Conservation (phyloP, 1,140 invertebrate genomes). For the Drosophila tristis region DNA sequence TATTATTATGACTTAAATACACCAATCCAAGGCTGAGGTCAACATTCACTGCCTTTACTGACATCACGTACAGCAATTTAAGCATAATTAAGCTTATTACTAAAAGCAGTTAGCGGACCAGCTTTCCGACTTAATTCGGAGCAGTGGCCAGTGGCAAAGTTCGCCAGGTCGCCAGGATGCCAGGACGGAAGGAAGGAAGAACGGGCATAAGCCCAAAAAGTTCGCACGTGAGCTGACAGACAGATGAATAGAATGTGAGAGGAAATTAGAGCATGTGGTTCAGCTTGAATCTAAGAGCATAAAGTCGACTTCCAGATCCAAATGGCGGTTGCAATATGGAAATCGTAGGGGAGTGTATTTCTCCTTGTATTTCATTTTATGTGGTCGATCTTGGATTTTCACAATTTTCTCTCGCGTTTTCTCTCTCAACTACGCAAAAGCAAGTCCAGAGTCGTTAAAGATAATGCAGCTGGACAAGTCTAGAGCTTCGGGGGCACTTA, state of each 20-base stretch:
- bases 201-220: slow-evolving; percentile 28
- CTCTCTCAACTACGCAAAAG: slow-evolving; percentile 23
- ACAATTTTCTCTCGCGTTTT: too few species aligned
- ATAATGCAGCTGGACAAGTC: slow-evolving; percentile 12
- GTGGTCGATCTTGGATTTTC: slow-evolving; percentile 13
- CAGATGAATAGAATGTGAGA: not conserved
- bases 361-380: slow-evolving; percentile 60
- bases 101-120: slow-evolving; percentile 50
- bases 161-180: too few species aligned
- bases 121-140: slow-evolving; percentile 42
- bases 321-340: not conserved
- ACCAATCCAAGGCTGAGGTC: too few species aligned
- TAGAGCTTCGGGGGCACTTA: slow-evolving; percentile 4
- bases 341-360: slow-evolving; percentile 48
- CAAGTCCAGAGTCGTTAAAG: slow-evolving; percentile 7
- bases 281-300: too few species aligned
- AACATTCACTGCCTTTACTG: too few species aligned
- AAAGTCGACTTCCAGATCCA: too few species aligned
- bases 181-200: not conserved
- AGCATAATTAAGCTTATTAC: slow-evolving; percentile 59
- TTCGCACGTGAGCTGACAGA: slow-evolving; percentile 17
- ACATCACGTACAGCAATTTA: too few species aligned
- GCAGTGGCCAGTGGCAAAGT: slow-evolving; percentile 31
- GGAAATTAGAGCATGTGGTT: too few species aligned
- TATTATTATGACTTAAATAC: not conserved